A percentile compares a stretch with the other conserved stretches of the same genome.
phyloP scores from a whole-genome alignment of 2,797 vertebrate species.

The Poecilia picta region DNA sequence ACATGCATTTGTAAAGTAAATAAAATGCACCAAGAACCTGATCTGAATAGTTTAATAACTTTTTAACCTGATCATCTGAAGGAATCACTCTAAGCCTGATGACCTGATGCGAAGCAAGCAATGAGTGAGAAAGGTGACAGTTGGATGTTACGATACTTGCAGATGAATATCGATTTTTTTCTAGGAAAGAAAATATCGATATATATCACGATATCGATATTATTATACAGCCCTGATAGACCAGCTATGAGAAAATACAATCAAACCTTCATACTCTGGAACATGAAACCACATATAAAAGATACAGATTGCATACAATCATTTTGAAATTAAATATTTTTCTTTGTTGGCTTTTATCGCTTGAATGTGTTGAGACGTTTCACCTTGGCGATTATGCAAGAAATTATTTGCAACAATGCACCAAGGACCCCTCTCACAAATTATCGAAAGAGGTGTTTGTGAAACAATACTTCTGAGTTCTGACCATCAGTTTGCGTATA shows the following conservation, averaged over 20 bases:
- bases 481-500: neutral
- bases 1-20: too few species aligned
- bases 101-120: too few species aligned
- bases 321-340: neutral
- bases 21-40: too few species aligned
- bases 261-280: neutral
- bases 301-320: neutral
- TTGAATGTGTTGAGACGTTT: neutral
- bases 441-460: neutral
- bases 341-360: neutral
- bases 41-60: too few species aligned
- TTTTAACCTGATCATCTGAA: too few species aligned
- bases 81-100: too few species aligned
- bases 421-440: neutral
- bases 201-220: too few species aligned
- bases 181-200: too few species aligned
- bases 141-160: too few species aligned
- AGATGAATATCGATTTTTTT: too few species aligned
- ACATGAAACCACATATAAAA: neutral
- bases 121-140: too few species aligned
- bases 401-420: neutral
- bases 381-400: neutral
- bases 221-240: too few species aligned
- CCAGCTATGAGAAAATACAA: neutral
- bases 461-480: neutral